Evolutionary conservation across 1,140 invertebrate genomes (phyloP).

Genomic region (Lucilia cuprina): DNA sequence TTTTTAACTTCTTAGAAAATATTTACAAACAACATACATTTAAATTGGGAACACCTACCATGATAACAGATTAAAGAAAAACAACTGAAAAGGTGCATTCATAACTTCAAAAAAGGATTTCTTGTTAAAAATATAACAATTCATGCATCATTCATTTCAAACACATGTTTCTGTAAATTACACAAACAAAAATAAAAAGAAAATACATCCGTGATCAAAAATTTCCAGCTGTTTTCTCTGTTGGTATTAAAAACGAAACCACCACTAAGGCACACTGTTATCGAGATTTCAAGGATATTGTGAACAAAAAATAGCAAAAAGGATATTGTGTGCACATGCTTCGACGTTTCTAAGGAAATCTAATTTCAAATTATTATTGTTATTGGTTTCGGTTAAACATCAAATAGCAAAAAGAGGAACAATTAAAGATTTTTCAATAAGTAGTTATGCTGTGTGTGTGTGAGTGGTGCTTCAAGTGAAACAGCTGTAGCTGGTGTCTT

Average conservation of each 20-base stretch:
- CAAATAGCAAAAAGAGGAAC: background rate
- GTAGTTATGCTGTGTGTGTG: too few species aligned
- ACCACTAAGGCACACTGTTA: background rate
- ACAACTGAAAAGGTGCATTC: too few species aligned
- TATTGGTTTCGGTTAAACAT: background rate
- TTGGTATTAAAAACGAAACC: background rate
- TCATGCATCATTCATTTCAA: background rate
- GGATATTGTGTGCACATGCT: background rate
- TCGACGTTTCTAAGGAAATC: background rate
- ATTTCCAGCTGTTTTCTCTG: background rate
- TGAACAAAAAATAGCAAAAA: background rate
- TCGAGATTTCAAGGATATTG: background rate
- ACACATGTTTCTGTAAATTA: background rate
- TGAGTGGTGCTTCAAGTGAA: background rate
- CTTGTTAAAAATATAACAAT: background rate
- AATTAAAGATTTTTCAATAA: slow-evolving; percentile 1
- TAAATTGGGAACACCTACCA: too few species aligned
- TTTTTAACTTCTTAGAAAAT: too few species aligned
- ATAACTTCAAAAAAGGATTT: too few species aligned
- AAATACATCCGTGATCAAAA: background rate
- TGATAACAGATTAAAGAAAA: too few species aligned
- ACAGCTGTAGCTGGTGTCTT: background rate
- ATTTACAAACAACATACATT: too few species aligned
- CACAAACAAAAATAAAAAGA: background rate
- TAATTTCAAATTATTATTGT: slow-evolving; percentile 4